These are phyloP conservation scores for Ceraclea dissimilis DNA, from an alignment of 2,888 invertebrate genomes.

Conservation along the genomic window DNA sequence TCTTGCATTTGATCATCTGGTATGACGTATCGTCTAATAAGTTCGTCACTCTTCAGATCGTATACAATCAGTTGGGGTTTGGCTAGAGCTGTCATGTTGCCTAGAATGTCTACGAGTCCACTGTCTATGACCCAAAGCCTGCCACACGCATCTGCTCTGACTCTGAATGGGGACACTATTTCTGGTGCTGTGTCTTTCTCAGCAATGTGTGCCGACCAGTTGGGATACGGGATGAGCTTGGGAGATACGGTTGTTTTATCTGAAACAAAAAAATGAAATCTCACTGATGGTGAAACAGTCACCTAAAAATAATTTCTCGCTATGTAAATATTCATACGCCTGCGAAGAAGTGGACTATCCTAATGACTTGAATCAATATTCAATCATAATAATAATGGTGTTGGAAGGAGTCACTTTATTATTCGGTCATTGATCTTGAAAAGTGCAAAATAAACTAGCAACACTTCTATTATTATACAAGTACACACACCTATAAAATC, in stretches of 20 bases:
- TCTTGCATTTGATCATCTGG: constrained; percentile 58
- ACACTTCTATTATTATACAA: too few relatives aligned
- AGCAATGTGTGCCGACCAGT: constrained; percentile 68
- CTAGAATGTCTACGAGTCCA: constrained; percentile 56
- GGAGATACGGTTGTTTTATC: constrained; percentile 61
- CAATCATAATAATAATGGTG: too few relatives aligned
- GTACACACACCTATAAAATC: too few relatives aligned
- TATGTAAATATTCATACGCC: too few relatives aligned
- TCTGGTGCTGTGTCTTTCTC: constrained; percentile 49
- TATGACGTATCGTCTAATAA: constrained; percentile 58
- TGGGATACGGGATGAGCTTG: constrained; percentile 66
- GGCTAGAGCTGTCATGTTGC: constrained; percentile 42
- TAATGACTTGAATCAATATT: too few relatives aligned
- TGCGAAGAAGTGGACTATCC: too few relatives aligned
- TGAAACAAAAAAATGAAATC: constrained; percentile 35
- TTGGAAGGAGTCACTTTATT: too few relatives aligned
- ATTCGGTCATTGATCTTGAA: too few relatives aligned
- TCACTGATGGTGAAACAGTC: background rate
- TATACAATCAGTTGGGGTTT: constrained; percentile 63
- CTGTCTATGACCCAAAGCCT: constrained; percentile 75
- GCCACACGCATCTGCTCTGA: constrained; percentile 67
- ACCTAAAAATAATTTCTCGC: too few relatives aligned
- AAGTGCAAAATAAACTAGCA: too few relatives aligned
- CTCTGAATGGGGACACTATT: constrained; percentile 65
- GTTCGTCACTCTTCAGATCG: constrained; percentile 61